Conservation (phyloP, 2,113 vertebrate genomes). For the Zosterops japonicus region DNA sequence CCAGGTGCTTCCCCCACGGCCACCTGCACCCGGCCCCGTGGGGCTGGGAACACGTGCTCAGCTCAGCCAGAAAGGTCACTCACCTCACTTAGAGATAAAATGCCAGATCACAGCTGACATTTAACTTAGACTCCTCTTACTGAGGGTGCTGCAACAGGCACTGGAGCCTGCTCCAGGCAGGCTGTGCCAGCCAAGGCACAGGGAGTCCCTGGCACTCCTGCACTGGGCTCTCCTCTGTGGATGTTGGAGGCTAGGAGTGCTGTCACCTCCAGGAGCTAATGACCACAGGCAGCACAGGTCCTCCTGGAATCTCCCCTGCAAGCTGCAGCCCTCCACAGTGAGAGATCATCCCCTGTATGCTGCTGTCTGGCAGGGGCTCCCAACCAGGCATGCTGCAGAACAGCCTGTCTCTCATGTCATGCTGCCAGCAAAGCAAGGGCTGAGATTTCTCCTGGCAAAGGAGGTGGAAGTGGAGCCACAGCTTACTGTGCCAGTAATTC, state of each 20-base stretch:
- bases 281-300: neutral
- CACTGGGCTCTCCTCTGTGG: rapidly evolving
- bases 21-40: rapidly evolving
- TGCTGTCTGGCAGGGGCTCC: neutral
- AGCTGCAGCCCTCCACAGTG: neutral
- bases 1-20: neutral
- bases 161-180: neutral
- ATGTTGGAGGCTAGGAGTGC: neutral
- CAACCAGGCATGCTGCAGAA: neutral
- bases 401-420: neutral
- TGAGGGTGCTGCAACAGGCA: neutral
- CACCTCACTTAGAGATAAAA: neutral
- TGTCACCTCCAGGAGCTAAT: neutral
- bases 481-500: neutral
- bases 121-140: neutral
- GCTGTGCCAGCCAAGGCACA: rapidly evolving
- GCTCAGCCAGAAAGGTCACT: neutral
- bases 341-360: neutral
- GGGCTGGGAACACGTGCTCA: rapidly evolving
- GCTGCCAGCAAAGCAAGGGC: neutral
- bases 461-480: neutral
- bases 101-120: neutral
- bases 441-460: neutral
- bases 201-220: neutral
- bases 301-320: neutral